Evolutionary conservation across 1,140 invertebrate species (phyloP).

Genomic region (Euglossa dilemma): DNA sequence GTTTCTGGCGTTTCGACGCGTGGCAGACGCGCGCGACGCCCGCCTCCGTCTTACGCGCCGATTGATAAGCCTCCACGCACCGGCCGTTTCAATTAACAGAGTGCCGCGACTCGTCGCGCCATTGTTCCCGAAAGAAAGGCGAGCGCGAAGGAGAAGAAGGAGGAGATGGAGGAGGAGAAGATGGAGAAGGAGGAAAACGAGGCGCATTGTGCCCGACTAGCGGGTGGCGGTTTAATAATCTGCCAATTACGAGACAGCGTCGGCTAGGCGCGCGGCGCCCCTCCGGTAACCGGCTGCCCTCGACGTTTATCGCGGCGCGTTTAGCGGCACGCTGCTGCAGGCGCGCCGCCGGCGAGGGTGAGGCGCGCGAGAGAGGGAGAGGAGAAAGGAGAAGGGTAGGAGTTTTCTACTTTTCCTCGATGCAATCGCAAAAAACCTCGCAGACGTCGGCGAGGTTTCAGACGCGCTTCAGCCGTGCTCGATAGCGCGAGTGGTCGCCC

Average conservation of each 20-base stretch:
- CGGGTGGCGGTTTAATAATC: slow-evolving; percentile 35
- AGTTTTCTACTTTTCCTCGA: slow-evolving; percentile 24
- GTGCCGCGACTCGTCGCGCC: neutral
- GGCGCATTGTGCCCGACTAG: slow-evolving; percentile 14
- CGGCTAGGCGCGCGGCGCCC: neutral
- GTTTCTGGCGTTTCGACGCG: too few species aligned
- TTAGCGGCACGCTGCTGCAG: slow-evolving; percentile 26
- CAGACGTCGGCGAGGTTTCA: slow-evolving; percentile 52
- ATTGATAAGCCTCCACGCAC: slow-evolving; percentile 5
- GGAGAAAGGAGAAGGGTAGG: neutral
- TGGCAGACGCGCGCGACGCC: too few species aligned
- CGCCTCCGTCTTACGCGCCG: neutral
- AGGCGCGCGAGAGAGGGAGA: neutral
- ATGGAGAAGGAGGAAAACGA: neutral
- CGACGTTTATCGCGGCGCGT: slow-evolving; percentile 22
- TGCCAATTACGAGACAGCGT: slow-evolving; percentile 38
- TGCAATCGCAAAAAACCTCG: slow-evolving; percentile 41
- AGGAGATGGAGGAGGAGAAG: neutral
- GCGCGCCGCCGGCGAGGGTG: neutral
- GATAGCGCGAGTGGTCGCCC: slow-evolving; percentile 61
- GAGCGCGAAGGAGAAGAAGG: neutral
- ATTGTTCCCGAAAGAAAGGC: neutral
- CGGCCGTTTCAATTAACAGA: slow-evolving; percentile 25
- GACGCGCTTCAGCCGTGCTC: slow-evolving; percentile 59
- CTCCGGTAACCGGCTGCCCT: slow-evolving; percentile 3